Evolutionary conservation across 2,113 vertebrate genomes (phyloP).

Genomic region (Chrysochloris asiatica): DNA sequence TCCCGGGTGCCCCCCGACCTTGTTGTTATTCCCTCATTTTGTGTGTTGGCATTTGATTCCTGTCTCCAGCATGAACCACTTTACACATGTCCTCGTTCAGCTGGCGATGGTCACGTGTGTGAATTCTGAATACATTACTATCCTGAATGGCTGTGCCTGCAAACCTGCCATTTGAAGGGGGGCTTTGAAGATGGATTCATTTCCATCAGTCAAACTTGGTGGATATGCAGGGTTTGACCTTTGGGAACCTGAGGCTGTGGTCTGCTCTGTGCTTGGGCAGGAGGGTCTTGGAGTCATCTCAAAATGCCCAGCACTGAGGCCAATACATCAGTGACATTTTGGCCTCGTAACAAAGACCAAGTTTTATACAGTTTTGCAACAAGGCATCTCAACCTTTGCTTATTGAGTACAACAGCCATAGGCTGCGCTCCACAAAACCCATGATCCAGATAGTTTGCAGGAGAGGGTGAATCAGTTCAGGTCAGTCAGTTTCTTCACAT

Average conservation of each 20-base stretch:
- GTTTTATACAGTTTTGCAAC: not conserved
- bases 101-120: constrained; percentile 62
- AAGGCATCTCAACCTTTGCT: not conserved
- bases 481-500: not conserved
- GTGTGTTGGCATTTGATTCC: constrained; percentile 76
- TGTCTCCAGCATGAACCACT: constrained; percentile 67
- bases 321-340: not conserved
- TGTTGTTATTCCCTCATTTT: constrained; percentile 76
- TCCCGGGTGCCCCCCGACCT: constrained; percentile 68
- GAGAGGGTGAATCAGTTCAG: not conserved
- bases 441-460: not conserved
- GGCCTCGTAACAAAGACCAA: not conserved
- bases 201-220: constrained; percentile 6
- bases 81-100: constrained; percentile 76
- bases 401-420: not conserved
- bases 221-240: not conserved
- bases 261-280: constrained; percentile 3
- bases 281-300: not conserved
- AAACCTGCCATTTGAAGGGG: not conserved
- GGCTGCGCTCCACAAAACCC: not conserved
- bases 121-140: constrained; percentile 64
- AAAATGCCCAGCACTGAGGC: not conserved
- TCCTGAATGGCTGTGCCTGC: not conserved
- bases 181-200: not conserved
- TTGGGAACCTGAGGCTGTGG: not conserved